Percentiles rank a stretch among this genome's conserved stretches.
These are phyloP conservation scores for Saimiri boliviensis DNA, from an alignment of 2,113 vertebrate species.

Conservation along the genomic window DNA sequence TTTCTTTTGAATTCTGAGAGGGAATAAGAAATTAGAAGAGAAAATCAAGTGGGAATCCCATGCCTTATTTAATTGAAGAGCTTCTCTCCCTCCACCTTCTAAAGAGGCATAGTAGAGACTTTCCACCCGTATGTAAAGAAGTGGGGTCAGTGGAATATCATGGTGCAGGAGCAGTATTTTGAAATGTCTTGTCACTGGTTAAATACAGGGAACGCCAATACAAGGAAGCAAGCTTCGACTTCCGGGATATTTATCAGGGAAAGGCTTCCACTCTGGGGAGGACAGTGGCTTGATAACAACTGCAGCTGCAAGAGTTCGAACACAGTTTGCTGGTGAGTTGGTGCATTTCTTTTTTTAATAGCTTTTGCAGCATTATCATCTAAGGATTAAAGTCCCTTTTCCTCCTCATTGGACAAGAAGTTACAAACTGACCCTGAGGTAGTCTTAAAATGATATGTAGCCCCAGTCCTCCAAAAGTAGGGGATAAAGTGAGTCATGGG, in stretches of 20 bases:
- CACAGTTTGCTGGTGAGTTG: slow-evolving; percentile 89
- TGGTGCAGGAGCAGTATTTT: background rate
- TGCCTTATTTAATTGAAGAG: background rate
- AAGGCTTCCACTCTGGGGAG: slow-evolving; percentile 95
- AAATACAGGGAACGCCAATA: slow-evolving; percentile 90
- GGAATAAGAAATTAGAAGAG: background rate
- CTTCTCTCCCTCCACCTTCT: background rate
- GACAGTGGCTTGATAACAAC: slow-evolving; percentile 93
- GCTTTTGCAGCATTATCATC: background rate
- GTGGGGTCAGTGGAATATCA: background rate
- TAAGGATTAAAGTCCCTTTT: background rate
- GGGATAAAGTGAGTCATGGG: background rate
- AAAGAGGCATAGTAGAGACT: background rate
- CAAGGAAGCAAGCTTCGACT: slow-evolving; percentile 97
- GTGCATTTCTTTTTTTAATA: background rate
- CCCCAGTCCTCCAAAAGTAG: background rate
- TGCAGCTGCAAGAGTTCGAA: slow-evolving; percentile 92
- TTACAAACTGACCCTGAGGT: background rate
- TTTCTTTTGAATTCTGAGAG: background rate
- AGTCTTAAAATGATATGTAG: background rate
- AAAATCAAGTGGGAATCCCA: background rate
- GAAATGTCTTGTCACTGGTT: background rate
- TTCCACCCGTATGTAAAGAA: background rate
- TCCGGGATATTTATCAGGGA: slow-evolving; percentile 97
- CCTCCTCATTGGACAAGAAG: background rate